Base-by-base conservation (phyloP, 2,888 invertebrate genomes). In the Hyppa rectilinea region DNA sequence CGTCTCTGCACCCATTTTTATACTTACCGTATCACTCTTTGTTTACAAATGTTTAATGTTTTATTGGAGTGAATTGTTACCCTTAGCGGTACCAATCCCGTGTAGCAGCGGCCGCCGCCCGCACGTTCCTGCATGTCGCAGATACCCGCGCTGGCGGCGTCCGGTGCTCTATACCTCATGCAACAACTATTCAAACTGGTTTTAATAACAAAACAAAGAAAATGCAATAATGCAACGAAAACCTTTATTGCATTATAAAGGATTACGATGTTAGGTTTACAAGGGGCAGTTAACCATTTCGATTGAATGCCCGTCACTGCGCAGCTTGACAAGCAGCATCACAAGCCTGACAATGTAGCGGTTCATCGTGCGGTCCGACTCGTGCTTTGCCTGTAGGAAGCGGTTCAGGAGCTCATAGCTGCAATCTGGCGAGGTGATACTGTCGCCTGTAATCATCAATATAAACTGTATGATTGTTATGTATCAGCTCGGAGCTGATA, bases 361-460 rank as follows among this genome's bases (percentile, higher is more conserved):
- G 3, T 26, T 10, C 40, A 65, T 50, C 1, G 0, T 5, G 14
- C 5, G 17, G 26, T 67, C 66, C 7, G 40, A 40, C 4, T 50
- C 31, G n/a, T 17, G 7, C 20, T 67, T 50, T 6, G 40, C 1
- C 23, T 2, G 20, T 23, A 40, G 26, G 20, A 50, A 4, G 14
- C 10, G 10, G 20, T 9, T n/a, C 6, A 67, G 50, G 2, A n/a
- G 10, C 26, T 65, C 50, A 6, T 14, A 34, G 31, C 66, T 34
- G 31, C 40, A 40, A 3, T 14, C 66, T 2, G 66, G 38, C 2
- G 31, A 6, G 2, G 31, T 50, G 31, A 40, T n/a, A 2, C 20
- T 14, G 14, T 67, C 26, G 3, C 40, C 66, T 67, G 40, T 10
- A 67, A 67, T 26, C 9, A 50, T 31, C 10, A 36, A 50, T 14